phyloP scores from a whole-genome alignment of 2,797 vertebrate species.

The Luscinia megarhynchos region DNA sequence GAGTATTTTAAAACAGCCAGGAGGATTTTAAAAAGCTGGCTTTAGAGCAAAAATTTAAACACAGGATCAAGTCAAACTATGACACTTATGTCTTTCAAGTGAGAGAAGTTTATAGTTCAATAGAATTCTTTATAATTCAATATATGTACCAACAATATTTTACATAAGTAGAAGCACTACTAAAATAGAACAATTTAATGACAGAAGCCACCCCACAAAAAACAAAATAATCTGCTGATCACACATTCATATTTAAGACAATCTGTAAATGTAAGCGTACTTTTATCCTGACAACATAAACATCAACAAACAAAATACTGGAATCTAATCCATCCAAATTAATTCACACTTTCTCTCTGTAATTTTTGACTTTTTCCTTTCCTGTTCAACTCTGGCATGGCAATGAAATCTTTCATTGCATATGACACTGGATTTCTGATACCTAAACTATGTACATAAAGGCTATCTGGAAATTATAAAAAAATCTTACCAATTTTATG shows the following conservation, averaged over 20 bases:
- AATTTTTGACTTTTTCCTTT: neutral
- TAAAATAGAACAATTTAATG: neutral
- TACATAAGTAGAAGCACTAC: neutral
- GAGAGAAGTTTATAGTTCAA: neutral
- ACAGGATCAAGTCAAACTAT: neutral
- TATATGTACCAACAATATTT: rapidly evolving
- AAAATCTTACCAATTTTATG: neutral
- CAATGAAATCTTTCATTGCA: neutral
- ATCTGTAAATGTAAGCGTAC: neutral
- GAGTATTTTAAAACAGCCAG: neutral
- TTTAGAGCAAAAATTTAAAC: neutral
- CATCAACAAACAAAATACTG: neutral
- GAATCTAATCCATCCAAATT: neutral
- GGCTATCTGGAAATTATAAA: neutral
- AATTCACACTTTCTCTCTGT: neutral
- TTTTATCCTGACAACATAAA: neutral
- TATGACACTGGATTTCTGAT: neutral
- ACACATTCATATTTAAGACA: neutral
- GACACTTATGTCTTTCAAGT: neutral
- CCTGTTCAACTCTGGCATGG: neutral
- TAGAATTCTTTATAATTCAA: neutral
- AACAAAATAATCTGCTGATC: neutral
- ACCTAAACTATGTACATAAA: neutral
- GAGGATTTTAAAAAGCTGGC: neutral
- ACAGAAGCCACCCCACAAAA: neutral